Evolutionary conservation across 2,113 vertebrate species (phyloP).

Genomic region (Thomomys bottae): DNA sequence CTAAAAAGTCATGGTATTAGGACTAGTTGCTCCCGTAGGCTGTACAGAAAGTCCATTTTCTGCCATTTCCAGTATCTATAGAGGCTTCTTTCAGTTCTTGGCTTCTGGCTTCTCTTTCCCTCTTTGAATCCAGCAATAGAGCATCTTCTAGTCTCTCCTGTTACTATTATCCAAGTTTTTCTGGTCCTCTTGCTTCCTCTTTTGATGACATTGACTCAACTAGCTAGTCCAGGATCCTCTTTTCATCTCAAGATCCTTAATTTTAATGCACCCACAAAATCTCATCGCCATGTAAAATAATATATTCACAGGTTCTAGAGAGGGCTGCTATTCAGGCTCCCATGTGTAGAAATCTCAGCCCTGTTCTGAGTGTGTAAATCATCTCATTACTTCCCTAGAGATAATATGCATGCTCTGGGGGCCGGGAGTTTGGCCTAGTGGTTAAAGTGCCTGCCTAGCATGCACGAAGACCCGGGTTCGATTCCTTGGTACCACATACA

Average conservation of each 20-base stretch:
- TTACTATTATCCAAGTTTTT: accelerated
- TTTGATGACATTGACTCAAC: neutral
- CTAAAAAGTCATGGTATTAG: too few species aligned
- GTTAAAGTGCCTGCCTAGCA: too few species aligned
- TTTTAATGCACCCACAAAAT: neutral
- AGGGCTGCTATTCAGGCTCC: neutral
- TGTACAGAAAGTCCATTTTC: neutral
- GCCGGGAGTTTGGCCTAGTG: too few species aligned
- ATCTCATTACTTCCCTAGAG: neutral
- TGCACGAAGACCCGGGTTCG: too few species aligned
- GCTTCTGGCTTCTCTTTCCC: neutral
- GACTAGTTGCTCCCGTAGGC: neutral
- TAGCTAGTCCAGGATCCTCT: neutral
- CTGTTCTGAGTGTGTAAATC: neutral
- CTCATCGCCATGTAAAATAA: neutral
- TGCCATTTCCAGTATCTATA: neutral
- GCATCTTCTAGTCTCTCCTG: neutral
- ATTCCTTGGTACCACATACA: too few species aligned
- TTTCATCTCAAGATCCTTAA: neutral
- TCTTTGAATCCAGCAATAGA: neutral
- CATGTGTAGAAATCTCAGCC: neutral
- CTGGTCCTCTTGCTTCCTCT: neutral
- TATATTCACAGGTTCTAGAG: neutral
- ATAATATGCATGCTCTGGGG: neutral
- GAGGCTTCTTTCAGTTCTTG: neutral